Percentiles rank a stretch among this genome's conserved stretches.
phyloP scores from a whole-genome alignment of 2,888 invertebrate species.

The Pammene fasciana region DNA sequence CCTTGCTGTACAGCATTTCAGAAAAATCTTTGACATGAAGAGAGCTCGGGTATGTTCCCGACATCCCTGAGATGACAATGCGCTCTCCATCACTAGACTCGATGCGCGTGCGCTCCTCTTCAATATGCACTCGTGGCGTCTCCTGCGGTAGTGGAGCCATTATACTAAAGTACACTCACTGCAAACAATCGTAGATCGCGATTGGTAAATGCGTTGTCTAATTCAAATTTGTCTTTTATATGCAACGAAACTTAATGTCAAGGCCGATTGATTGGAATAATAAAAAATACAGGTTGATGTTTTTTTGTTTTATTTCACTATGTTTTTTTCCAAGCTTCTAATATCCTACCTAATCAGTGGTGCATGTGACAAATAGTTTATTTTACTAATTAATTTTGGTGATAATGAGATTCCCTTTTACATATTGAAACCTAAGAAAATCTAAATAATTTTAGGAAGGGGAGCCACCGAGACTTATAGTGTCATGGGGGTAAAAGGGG shows the following conservation, averaged over 20 bases:
- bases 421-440: no score
- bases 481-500: no score
- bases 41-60: not conserved
- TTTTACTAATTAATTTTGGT: no score
- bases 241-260: not conserved
- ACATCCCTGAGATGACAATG: conserved; percentile 17
- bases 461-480: no score
- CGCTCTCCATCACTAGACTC: not conserved
- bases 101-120: not conserved
- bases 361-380: no score
- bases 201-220: not conserved
- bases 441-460: no score
- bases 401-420: no score
- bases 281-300: not conserved
- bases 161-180: not conserved
- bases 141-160: conserved; percentile 15
- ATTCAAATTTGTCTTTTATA: conserved; percentile 8
- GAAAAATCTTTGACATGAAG: not conserved
- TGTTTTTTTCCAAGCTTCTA: not conserved
- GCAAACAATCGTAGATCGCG: not conserved
- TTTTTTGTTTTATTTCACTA: not conserved
- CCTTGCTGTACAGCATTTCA: conserved; percentile 11
- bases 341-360: no score
- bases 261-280: not conserved
- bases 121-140: not conserved